phyloP scores from a whole-genome alignment of 2,113 vertebrate species.

The Cacatua alba region DNA sequence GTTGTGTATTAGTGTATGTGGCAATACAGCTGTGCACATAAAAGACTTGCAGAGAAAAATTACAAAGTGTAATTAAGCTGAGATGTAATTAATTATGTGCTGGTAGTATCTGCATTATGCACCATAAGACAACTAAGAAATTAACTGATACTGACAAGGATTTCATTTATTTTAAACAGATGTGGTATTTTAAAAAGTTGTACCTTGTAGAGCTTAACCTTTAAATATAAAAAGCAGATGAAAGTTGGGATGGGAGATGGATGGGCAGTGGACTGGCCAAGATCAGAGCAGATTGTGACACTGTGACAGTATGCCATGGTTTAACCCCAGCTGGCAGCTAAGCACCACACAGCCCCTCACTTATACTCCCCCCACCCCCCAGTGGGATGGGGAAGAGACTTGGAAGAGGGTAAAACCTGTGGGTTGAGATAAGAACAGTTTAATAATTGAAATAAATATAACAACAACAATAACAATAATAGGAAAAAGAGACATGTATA shows the following conservation, averaged over 20 bases:
- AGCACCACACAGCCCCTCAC: fast-evolving
- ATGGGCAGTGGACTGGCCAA: neutral
- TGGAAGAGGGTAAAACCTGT: neutral
- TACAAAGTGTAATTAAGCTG: neutral
- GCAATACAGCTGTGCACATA: neutral
- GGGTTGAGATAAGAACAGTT: neutral
- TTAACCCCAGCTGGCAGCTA: neutral
- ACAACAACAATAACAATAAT: neutral
- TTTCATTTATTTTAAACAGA: neutral
- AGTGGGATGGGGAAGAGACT: neutral
- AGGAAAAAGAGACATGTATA: neutral
- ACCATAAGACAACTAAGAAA: neutral
- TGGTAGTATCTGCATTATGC: neutral
- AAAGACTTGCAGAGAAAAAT: neutral
- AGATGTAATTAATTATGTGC: neutral
- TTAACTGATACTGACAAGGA: neutral
- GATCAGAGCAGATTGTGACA: neutral
- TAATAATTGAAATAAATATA: neutral
- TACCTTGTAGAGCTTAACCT: neutral
- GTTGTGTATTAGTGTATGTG: neutral
- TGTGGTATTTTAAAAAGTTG: neutral
- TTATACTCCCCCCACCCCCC: neutral
- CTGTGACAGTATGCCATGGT: neutral
- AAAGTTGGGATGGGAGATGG: neutral
- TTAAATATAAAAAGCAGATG: neutral